These are phyloP conservation scores for Eulacestoma nigropectus DNA, from an alignment of 2,113 vertebrate genomes.

Conservation along the genomic window DNA sequence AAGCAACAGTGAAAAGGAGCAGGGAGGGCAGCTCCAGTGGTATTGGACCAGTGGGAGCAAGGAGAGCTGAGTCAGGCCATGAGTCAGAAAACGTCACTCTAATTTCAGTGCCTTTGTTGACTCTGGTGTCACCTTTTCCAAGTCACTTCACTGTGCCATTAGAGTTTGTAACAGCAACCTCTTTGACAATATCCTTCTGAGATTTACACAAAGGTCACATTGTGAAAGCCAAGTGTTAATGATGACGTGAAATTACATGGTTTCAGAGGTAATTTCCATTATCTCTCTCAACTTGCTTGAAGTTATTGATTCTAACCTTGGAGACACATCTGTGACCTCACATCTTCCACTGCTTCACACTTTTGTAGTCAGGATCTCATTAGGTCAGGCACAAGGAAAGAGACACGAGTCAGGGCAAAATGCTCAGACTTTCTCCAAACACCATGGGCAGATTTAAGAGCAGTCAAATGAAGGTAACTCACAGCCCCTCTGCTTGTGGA, in stretches of 20 bases:
- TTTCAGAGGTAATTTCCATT: neutral
- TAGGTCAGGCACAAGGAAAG: neutral
- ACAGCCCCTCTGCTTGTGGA: neutral
- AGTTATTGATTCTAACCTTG: neutral
- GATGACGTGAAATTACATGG: neutral
- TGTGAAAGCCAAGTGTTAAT: neutral
- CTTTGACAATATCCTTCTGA: neutral
- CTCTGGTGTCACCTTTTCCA: neutral
- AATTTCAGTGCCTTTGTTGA: neutral
- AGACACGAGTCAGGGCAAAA: neutral
- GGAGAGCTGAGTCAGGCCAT: neutral
- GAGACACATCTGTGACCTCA: neutral
- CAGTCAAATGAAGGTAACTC: neutral
- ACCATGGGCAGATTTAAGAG: neutral
- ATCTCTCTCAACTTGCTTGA: neutral
- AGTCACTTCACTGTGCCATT: neutral
- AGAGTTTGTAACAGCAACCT: neutral
- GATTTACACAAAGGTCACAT: neutral
- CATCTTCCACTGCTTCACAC: neutral
- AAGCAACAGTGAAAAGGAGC: neutral
- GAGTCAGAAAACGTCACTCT: neutral
- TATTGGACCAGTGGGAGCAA: fast-evolving
- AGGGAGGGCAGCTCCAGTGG: neutral
- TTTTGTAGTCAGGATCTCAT: neutral
- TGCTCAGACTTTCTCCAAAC: neutral